phyloP scores from a whole-genome alignment of 1,140 invertebrate species.

The Hycleus phaleratus region DNA sequence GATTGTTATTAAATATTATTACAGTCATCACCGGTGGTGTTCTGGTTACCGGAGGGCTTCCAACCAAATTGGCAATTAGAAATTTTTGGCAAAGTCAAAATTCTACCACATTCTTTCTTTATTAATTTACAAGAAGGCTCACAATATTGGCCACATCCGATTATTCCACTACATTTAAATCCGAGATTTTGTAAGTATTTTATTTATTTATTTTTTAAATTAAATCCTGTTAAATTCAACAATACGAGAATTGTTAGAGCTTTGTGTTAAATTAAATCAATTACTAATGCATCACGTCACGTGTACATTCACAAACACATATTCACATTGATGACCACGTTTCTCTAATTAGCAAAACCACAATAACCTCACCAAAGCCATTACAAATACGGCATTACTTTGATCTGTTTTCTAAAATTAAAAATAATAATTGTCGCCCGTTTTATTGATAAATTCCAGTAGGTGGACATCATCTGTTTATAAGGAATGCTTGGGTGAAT shows the following conservation, averaged over 20 bases:
- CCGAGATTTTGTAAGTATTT: conserved; percentile 48
- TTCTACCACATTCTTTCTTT: conserved; percentile 58
- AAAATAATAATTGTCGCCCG: no score
- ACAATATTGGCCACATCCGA: conserved; percentile 54
- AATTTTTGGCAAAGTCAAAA: conserved; percentile 52
- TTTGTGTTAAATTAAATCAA: conserved; percentile 14
- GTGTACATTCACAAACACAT: not conserved
- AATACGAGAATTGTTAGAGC: not conserved
- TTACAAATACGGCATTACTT: no score
- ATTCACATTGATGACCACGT: conserved; percentile 7
- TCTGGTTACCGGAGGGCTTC: conserved; percentile 43
- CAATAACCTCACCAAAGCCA: no score
- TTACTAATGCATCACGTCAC: conserved; percentile 11
- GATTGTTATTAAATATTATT: conserved; percentile 10
- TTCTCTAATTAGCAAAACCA: conserved; percentile 4
- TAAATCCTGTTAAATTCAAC: no score
- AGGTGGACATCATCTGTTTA: conserved; percentile 39
- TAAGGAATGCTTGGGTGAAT: conserved; percentile 45
- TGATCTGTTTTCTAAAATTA: no score
- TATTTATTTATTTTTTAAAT: conserved; percentile 2
- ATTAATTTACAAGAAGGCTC: conserved; percentile 59
- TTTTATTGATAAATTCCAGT: conserved; percentile 11
- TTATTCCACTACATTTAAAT: conserved; percentile 56
- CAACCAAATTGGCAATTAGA: conserved; percentile 45
- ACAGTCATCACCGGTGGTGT: conserved; percentile 38